Conservation (phyloP, 2,113 vertebrate species). For the Crotophaga sulcirostris region DNA sequence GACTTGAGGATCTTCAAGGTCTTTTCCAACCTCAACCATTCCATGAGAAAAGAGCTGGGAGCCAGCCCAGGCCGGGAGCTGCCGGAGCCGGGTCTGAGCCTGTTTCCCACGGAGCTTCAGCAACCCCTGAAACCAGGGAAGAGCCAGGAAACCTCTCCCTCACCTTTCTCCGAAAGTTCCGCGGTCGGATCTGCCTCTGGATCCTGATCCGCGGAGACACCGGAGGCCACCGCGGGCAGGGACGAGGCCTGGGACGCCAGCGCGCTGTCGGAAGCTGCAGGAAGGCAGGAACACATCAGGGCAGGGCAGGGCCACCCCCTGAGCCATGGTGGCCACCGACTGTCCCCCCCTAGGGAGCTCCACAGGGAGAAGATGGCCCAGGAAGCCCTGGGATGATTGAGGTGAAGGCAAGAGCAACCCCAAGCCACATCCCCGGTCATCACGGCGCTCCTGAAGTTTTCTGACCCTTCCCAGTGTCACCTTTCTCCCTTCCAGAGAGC, state of each 20-base stretch:
- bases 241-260: background rate
- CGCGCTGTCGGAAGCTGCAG: background rate
- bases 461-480: too few species aligned
- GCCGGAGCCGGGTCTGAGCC: background rate
- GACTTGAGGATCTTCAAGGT: background rate
- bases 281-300: background rate
- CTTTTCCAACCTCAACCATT: background rate
- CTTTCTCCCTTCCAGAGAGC: too few species aligned
- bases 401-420: too few species aligned
- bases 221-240: background rate
- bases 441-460: too few species aligned
- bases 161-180: background rate
- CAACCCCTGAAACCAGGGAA: rapidly evolving
- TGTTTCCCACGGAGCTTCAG: rapidly evolving
- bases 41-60: too few species aligned
- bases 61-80: background rate
- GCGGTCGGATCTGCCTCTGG: background rate
- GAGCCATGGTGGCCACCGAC: rapidly evolving
- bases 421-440: too few species aligned
- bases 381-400: too few species aligned
- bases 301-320: background rate
- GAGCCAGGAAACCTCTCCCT: too few species aligned
- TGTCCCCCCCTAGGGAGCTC: background rate
- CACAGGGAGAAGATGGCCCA: background rate
- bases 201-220: rapidly evolving